Evolutionary conservation across 2,888 invertebrate species (phyloP).

Genomic region (Junonia oenone): DNA sequence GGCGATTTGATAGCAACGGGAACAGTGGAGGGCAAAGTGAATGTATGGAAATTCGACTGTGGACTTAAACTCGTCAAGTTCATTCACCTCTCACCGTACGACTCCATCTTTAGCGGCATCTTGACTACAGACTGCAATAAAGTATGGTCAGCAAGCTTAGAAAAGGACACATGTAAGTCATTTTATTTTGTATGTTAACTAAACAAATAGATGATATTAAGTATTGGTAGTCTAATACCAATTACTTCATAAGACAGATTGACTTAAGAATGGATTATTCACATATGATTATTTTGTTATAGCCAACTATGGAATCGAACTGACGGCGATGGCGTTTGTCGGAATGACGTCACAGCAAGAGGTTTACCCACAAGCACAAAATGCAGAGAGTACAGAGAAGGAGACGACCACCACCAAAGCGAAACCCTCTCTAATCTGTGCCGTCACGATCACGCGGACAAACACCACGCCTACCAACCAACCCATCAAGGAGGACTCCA

Average conservation of each 20-base stretch:
- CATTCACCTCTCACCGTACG: conserved; percentile 72
- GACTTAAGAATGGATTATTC: too few relatives aligned
- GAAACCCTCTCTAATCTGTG: conserved; percentile 66
- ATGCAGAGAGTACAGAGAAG: conserved; percentile 54
- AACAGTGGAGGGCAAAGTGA: conserved; percentile 83
- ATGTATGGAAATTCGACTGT: conserved; percentile 90
- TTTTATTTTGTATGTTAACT: not conserved
- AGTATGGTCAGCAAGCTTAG: conserved; percentile 69
- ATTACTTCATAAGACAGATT: too few relatives aligned
- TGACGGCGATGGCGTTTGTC: conserved; percentile 70
- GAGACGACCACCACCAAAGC: conserved; percentile 51
- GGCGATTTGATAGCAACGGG: conserved; percentile 80
- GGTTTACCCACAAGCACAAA: conserved; percentile 53
- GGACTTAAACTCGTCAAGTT: conserved; percentile 85
- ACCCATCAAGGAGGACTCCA: conserved; percentile 61
- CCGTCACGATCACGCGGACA: conserved; percentile 59
- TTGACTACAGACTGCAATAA: conserved; percentile 61
- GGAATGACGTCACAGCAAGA: conserved; percentile 64
- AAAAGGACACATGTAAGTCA: conserved; percentile 69
- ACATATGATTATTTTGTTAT: too few relatives aligned
- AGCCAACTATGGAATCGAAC: conserved; percentile 66
- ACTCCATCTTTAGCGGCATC: conserved; percentile 72
- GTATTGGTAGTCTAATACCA: too few relatives aligned
- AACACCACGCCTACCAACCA: conserved; percentile 45
- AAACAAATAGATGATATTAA: too few relatives aligned